These are phyloP conservation scores for Pangasius djambal DNA, from an alignment of 2,797 vertebrate species.

Conservation along the genomic window DNA sequence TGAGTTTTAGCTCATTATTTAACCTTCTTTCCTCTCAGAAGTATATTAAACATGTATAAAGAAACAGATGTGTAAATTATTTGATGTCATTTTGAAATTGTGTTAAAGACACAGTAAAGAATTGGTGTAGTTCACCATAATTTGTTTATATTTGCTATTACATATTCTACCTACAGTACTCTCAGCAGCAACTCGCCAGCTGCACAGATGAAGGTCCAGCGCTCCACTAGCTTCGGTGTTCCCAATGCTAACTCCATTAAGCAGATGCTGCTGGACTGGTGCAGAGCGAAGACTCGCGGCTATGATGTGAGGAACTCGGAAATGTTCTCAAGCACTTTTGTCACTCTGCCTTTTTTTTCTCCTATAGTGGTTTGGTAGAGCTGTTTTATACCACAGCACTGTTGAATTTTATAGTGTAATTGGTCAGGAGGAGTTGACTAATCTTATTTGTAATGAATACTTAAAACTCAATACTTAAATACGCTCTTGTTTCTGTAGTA, in stretches of 20 bases:
- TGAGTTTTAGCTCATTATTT: neutral
- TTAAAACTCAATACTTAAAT: neutral
- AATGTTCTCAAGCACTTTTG: neutral
- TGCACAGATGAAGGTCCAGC: slow-evolving; percentile 82
- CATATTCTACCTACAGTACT: neutral
- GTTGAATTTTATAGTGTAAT: neutral
- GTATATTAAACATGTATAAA: neutral
- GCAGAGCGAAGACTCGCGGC: slow-evolving; percentile 91
- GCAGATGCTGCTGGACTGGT: slow-evolving; percentile 99
- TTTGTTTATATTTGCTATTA: neutral
- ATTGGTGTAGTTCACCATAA: neutral
- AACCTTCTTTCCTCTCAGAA: neutral
- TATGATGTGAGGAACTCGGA: slow-evolving; percentile 82
- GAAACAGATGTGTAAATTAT: neutral
- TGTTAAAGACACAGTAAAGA: neutral
- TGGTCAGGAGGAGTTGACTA: neutral
- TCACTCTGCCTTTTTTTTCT: neutral
- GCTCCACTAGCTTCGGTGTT: slow-evolving; percentile 90
- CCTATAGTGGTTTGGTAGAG: neutral
- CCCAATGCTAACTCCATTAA: slow-evolving; percentile 97
- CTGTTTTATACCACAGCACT: neutral
- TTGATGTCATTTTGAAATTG: neutral
- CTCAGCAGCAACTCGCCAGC: slow-evolving; percentile 67
- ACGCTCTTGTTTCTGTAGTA: neutral
- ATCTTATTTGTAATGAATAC: neutral